Evolutionary conservation across 2,113 vertebrate genomes (phyloP), one percentile per base, ranked within the genome.

Genomic region (Hippocampus barbouri): DNA sequence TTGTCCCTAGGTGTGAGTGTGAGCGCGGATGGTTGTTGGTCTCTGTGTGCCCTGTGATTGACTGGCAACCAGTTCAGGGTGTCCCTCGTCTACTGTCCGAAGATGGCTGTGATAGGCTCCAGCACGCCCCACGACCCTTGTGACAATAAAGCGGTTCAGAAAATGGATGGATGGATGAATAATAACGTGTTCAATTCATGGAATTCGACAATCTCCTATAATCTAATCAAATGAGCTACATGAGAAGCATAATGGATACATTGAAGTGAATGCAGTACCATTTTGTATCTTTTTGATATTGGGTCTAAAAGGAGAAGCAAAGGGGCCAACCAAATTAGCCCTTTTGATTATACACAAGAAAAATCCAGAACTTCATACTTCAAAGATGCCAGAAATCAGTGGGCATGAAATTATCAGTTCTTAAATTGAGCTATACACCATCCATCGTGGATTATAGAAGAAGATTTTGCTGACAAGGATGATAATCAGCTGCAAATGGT

Each of bases 401-500:
- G 5, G 41, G n/a, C 12, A 47, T 47, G 2, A 18, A 16, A 66
- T 25, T 16, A 14, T 45, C 23, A 27, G 15, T 34, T 61, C 59
- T 78, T 63, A 72, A 79, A 76, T 62, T 11, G 60, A 76, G 71
- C 66, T 60, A 66, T 68, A 64, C 86, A 86, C 84, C 74, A 79
- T 85, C 66, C 72, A 51, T 73, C 76, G 65, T 72, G 53, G 70
- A 83, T 85, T 83, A 69, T 72, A 70, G 66, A 41, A 82, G 79
- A 60, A 73, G 72, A 78, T 77, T 79, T 71, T 77, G n/a, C 72
- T 69, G 60, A 80, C 77, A 53, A 73, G 68, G 80, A 80, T 74
- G 77, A 83, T 84, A 91, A 91, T 91, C 89, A 89, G 82, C 79
- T 74, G 70, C 86, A 89, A 91, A 88, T 77, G 82, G 72, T 81